Base-by-base conservation (phyloP, 1,140 invertebrate genomes). In the Potamilus streckersoni region DNA sequence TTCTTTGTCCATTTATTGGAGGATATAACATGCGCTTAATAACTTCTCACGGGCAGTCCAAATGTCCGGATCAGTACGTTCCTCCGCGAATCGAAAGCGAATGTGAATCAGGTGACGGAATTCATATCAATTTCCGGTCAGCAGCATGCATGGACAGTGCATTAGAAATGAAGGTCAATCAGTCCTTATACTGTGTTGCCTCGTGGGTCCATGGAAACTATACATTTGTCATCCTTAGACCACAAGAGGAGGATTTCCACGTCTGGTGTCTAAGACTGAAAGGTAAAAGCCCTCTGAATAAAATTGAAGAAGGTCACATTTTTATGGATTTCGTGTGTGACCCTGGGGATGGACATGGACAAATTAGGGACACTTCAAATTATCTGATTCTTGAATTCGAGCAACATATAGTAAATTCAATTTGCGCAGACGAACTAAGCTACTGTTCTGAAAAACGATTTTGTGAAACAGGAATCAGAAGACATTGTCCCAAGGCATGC, bases 21-120 rank as follows among this genome's bases (percentile, higher is more conserved):
- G 83, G 82, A 59, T 85, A 83, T 74, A 83, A 85, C 71, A 72
- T 85, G 19, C 56, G 80, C 59, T 78, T 81, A 58, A 77, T 75
- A 60, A 76, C 74, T 58, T 78, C 80, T 20, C 79, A 83, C 69
- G 71, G 79, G 27, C 73, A 73, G 1, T 68, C 72, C 17, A 74
- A 82, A 5, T 83, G 83, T 58, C 69, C 38, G 2, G 70, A 69
- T 15, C 63, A 74, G 49, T 69, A 79, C 4, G 65, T 85, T n/a
- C 76, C 81, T 15, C 73, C 83, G 62, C 73, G 83, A 65, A 70
- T 85, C 27, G 83, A 85, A 66, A 85, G 83, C 71, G 83, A 84
- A 61, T 85, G 83, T 71, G 83, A 85, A 64, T 20, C 61, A 59
- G 80, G 76, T 15, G 83, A 85, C 72, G 83, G 83, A 17, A 80